These are phyloP conservation scores for Danio rerio DNA, from an alignment of 2,113 vertebrate species.

Conservation along the genomic window DNA sequence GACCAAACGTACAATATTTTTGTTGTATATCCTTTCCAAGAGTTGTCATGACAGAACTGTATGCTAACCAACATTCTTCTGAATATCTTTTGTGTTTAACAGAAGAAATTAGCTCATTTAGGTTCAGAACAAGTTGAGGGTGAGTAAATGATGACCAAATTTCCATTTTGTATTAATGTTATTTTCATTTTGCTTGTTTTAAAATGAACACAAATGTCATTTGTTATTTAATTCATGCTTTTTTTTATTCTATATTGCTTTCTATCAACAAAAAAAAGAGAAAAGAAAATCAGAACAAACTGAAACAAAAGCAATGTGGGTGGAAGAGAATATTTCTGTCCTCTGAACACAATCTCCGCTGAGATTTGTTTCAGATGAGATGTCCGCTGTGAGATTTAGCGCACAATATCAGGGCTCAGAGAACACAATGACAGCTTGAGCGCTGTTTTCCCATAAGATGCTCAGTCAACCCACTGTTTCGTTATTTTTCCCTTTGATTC, in stretches of 20 bases:
- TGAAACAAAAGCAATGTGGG: background rate
- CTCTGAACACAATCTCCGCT: background rate
- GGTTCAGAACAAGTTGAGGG: background rate
- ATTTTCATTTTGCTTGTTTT: too few relatives aligned
- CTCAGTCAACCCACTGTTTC: slow-evolving; percentile 20
- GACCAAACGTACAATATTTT: too few relatives aligned
- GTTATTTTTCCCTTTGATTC: slow-evolving; percentile 21
- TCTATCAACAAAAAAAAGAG: too few relatives aligned
- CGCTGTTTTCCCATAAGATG: background rate
- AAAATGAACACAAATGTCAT: background rate
- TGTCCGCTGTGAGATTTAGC: background rate
- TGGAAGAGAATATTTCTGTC: background rate
- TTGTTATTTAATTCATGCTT: background rate
- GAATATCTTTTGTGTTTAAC: background rate
- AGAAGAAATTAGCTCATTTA: background rate
- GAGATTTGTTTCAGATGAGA: slow-evolving; percentile 20
- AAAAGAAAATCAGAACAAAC: background rate
- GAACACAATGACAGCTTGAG: slow-evolving; percentile 14
- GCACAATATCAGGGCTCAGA: background rate
- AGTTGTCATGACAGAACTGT: too few relatives aligned
- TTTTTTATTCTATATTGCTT: background rate
- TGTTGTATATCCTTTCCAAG: too few relatives aligned
- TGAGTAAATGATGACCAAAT: background rate
- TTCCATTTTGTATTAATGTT: background rate
- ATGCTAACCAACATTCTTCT: background rate